Evolutionary conservation across 2,888 invertebrate species (phyloP), one percentile per base, ranked within the genome.

Genomic region (Caenorhabditis uteleia): DNA sequence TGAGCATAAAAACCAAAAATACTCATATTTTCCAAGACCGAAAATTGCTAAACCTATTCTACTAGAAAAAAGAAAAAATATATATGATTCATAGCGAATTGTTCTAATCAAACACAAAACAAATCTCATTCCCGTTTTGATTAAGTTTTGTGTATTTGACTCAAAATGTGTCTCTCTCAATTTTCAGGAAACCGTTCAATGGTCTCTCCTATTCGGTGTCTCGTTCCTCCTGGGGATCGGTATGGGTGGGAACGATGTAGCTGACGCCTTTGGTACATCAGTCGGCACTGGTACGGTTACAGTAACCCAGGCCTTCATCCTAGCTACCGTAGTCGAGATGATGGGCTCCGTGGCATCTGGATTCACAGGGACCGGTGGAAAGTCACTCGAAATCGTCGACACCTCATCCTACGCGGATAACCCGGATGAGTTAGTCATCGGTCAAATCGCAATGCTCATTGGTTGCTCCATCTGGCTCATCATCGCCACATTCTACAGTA

Each of bases 231-330:
- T 64, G 2, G 64, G 64, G 18, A 38, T 65, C 16, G 95, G 95
- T 44, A 94, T 97, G 81, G 97, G 97, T 44, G 95, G 95, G 64
- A 97, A 97, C 84, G 95, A 97, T 86, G 95, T 95, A 64, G 95
- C 95, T 70, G 98, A 98, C 84, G 93, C 95, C 7, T 98, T 98
- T 85, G 97, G 80, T 95, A 95, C 21, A 3, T 68, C 71, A 3
- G 71, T 71, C 10, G 71, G 71, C 23, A 58, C 65, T n/a, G 85
- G 86, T 88, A 86, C 95, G 95, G 45, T 95, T 23, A 65, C 65
- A 12, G 29, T 65, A 67, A 88, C 89, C 65, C 91, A 92, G 84
- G 97, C 97, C 23, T 98, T 95, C 84, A 88, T 92, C 68, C 87
- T 98, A 78, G 97, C 95, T 8, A 93, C 95, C 0, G 88, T 98